A percentile compares a stretch with the other conserved stretches of the same genome.
Evolutionary conservation across 2,797 vertebrate species (phyloP).

Genomic region (Eulemur albifrons): DNA sequence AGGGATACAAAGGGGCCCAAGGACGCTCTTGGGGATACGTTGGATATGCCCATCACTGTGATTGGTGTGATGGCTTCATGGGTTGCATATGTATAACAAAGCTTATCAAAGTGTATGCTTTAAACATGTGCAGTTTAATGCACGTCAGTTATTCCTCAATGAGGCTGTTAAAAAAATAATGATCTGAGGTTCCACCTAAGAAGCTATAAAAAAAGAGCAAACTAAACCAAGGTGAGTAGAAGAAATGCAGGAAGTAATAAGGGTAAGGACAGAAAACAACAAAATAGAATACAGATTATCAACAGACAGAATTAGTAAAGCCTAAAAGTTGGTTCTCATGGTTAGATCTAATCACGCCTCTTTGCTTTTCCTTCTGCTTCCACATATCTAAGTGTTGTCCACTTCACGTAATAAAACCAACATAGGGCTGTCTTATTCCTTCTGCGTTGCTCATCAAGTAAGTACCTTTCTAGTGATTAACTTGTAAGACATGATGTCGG

Average conservation of each 20-base stretch:
- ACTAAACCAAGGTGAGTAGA: neutral
- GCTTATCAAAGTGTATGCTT: neutral
- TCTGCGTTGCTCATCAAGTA: neutral
- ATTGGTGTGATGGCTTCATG: neutral
- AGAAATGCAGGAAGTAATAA: neutral
- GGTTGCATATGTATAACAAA: neutral
- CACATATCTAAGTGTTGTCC: neutral
- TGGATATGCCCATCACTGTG: neutral
- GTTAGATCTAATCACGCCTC: too few species aligned
- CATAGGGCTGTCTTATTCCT: neutral
- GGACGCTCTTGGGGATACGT: neutral
- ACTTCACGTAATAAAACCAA: neutral
- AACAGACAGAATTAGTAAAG: neutral
- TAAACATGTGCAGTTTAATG: neutral
- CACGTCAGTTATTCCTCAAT: neutral
- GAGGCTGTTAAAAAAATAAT: neutral
- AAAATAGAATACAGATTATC: neutral
- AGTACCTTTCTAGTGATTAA: neutral
- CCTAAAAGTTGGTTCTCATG: neutral
- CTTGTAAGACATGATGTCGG: neutral
- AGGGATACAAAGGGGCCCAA: neutral
- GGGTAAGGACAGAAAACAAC: neutral
- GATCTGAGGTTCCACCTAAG: neutral
- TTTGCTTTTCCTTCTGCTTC: neutral
- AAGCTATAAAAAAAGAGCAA: neutral